Conservation (phyloP, 2,888 invertebrate genomes). For the Odontothrips loti region DNA sequence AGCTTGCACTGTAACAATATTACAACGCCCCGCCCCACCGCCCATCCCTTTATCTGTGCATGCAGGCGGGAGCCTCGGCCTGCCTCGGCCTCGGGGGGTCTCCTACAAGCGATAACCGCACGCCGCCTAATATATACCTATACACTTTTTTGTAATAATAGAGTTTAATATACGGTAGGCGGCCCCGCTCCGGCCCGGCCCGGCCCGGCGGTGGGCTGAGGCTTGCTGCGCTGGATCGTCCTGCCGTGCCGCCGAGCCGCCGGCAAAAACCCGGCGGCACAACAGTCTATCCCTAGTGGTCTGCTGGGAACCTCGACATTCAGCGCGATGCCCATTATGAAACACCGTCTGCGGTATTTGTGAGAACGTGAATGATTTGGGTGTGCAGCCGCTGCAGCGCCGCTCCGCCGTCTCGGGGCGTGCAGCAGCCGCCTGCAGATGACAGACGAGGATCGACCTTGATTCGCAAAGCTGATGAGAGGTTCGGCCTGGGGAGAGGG, state of each 20-base stretch:
- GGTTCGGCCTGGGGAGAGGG: not conserved
- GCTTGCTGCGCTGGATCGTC: no score
- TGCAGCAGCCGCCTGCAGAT: not conserved
- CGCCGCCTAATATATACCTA: slow-evolving; percentile 19
- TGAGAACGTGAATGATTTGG: no score
- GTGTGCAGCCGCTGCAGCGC: not conserved
- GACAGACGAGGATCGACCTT: not conserved
- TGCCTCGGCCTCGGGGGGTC: no score
- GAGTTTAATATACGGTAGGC: slow-evolving; percentile 5
- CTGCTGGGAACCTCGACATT: no score
- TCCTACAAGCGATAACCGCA: no score
- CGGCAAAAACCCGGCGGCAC: no score
- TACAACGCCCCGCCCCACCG: not conserved
- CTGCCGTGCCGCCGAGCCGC: no score
- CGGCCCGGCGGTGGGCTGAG: not conserved
- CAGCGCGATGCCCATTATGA: not conserved
- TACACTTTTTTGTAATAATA: slow-evolving; percentile 23
- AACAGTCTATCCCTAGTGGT: no score
- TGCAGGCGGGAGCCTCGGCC: not conserved
- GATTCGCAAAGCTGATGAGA: not conserved
- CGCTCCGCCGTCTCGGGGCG: no score
- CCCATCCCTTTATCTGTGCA: not conserved
- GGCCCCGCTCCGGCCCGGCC: not conserved
- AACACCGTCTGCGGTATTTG: not conserved
- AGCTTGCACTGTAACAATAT: not conserved